Evolutionary conservation across 2,888 invertebrate genomes (phyloP), one percentile per base, ranked within the genome.

Genomic region (Sphecodes monilicornis): DNA sequence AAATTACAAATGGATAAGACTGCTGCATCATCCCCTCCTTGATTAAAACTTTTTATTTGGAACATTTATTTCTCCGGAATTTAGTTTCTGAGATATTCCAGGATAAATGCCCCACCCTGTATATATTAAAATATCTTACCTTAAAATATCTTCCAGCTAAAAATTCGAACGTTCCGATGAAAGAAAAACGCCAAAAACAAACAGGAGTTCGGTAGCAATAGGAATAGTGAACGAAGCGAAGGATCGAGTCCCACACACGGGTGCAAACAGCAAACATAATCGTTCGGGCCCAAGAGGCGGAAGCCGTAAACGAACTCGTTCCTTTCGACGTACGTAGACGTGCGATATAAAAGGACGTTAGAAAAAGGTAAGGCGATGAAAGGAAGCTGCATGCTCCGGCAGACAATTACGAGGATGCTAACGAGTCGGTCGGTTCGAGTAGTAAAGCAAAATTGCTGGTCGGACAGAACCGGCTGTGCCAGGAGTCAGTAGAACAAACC

Each of bases 401-500:
- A 22, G 36, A 66, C 22, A 66, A 43, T 70, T 70, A 70, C 29
- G 29, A 22, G 41, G 41, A 70, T 54, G 36, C 64, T 54, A 50
- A 68, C 66, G 18, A 64, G 69, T 73, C 60, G 32, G 16, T 39
- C 39, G 50, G 64, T 64, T 76, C 39, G 29, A 70, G 76, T 41
- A 76, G 73, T 73, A 39, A 74, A 54, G 69, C 32, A 18, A 60
- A 76, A 70, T 75, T 69, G 75, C 66, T 69, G 32, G 46, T n/a
- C 66, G 11, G 32, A 16, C 73, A 41, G 26, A 26, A 64, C 57
- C 22, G 50, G 22, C 50, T n/a, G 57, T 32, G 54, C 22, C 57
- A 32, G 46, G 43, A 50, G 60, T n/a, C 22, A 69, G 78, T 86
- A 32, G 80, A 72, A 75, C 18, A 32, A 77, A 66, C 80, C 39